Evolutionary conservation across 1,140 invertebrate species (phyloP).

Genomic region (Hestina assimilis): DNA sequence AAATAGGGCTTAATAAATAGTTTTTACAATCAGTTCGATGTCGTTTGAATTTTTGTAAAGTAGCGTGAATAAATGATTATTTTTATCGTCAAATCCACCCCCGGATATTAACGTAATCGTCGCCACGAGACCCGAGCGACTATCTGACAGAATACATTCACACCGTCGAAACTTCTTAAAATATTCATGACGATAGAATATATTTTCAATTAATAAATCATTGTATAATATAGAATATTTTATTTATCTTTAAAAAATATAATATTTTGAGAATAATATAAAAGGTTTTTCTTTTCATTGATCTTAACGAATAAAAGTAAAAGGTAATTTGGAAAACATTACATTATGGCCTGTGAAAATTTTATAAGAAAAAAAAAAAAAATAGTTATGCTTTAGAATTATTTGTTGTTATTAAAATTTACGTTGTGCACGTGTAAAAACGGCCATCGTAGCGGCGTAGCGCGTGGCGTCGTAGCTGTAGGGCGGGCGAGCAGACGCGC

Average conservation of each 20-base stretch:
- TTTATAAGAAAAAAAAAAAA: not conserved
- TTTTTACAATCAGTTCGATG: not conserved
- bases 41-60: conserved; percentile 50
- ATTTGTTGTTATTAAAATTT: not conserved
- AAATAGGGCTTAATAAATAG: no score
- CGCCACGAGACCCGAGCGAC: conserved; percentile 46
- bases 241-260: no score
- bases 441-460: conserved; percentile 52
- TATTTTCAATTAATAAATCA: no score
- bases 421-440: conserved; percentile 33
- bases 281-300: no score
- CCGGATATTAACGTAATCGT: conserved; percentile 60
- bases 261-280: no score
- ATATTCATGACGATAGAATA: conserved; percentile 1
- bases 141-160: conserved; percentile 5
- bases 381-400: not conserved
- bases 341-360: no score
- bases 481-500: conserved; percentile 42
- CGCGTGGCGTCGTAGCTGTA: conserved; percentile 35
- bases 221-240: no score
- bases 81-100: conserved; percentile 66
- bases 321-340: no score
- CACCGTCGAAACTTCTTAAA: conserved; percentile 2
- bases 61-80: conserved; percentile 54
- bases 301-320: no score